Conservation (phyloP, 2,113 vertebrate species). For the Carassius gibelio region DNA sequence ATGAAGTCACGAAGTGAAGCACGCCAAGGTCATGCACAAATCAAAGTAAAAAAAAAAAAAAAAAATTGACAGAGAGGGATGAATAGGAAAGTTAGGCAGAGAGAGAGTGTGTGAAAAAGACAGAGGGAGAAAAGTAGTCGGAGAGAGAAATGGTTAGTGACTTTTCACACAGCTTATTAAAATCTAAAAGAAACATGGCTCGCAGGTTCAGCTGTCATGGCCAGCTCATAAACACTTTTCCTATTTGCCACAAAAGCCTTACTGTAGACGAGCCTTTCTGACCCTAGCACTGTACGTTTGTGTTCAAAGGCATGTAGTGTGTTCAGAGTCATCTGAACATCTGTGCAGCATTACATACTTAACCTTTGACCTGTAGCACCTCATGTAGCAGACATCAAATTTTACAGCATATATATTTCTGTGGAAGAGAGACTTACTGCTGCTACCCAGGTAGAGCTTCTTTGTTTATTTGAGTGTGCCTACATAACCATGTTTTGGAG, state of each 20-base stretch:
- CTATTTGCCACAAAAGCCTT: conserved; percentile 35
- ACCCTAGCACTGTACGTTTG: conserved; percentile 21
- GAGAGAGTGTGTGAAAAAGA: background rate
- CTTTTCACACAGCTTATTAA: background rate
- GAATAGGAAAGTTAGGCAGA: background rate
- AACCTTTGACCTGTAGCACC: conserved; percentile 30
- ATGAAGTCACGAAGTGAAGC: background rate
- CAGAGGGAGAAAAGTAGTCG: background rate
- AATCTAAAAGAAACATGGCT: conserved; percentile 25
- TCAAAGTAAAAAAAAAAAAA: background rate
- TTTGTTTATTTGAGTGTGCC: background rate
- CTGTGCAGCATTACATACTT: conserved; percentile 40
- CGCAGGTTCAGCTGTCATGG: conserved; percentile 35
- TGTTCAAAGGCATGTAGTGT: conserved; percentile 21
- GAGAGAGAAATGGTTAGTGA: background rate
- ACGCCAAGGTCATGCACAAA: conserved; percentile 38
- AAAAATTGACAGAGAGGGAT: background rate
- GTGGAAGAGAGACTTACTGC: background rate
- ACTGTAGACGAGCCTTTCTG: conserved; percentile 8
- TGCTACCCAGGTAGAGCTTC: background rate
- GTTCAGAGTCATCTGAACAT: conserved; percentile 25
- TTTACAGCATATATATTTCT: background rate
- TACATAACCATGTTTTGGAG: too few species aligned
- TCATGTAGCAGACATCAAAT: conserved; percentile 16
- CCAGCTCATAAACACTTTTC: conserved; percentile 42